Base-by-base conservation (phyloP, 2,797 vertebrate genomes). In the Meriones psammophilus region DNA sequence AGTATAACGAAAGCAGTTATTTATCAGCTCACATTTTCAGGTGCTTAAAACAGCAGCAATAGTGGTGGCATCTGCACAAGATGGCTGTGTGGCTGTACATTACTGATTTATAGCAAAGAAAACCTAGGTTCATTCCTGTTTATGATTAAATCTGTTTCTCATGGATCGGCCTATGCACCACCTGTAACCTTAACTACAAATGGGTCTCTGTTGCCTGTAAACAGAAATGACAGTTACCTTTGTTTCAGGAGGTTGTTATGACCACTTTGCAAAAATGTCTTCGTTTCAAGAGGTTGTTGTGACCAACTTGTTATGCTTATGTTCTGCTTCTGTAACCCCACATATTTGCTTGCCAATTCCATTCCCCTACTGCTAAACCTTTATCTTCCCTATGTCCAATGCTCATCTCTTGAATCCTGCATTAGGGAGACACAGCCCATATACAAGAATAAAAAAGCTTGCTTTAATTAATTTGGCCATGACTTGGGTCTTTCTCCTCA, bases 1-100 rank as follows among this genome's bases (percentile, higher is more conserved):
- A 50, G 0, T 17, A 81, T 92, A 94, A 88, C 0, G 15, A 24
- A 56, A 58, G n/a, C 69, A 54, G 81, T 79, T 50, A 71, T 12
- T 74, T 95, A 50, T 50, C 74, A 97, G 54, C 80, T 87, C 64
- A 74, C 42, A 84, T 64, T 83, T 89, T 83, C 74, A 94, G 28
- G 33, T 83, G n/a, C 56, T 86, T 94, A 83, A 74, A 91, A 62
- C 69, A 83, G n/a, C 88, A 90, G 73, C 46, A 77, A 17, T 60
- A 50, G 69, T 33, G 26, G 30, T 69, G 28, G 64, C 18, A 62
- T 84, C n/a, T 26, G 80, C 58, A 94, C 54, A 83, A 88, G 93
- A 83, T 7, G 94, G 64, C 33, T 84, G 68, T 79, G 46, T 54
- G 26, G 66, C 88, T 60, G 83, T 20, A 92, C 58, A 84, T 74